Conservation (phyloP, 2,797 vertebrate species). For the Molothrus aeneus region DNA sequence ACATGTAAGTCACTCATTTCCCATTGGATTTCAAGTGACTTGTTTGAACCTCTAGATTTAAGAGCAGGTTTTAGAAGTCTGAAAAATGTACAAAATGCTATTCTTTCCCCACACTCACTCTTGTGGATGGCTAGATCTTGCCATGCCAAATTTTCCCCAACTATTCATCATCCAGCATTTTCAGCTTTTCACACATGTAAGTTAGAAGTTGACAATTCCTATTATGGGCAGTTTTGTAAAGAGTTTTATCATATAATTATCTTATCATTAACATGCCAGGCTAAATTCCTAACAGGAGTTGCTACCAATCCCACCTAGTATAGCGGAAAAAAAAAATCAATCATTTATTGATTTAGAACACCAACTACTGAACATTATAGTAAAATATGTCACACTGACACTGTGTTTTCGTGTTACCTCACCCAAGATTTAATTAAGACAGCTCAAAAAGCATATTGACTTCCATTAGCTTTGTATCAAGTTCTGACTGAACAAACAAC, state of each 20-base stretch:
- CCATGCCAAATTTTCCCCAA: neutral
- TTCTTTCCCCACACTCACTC: neutral
- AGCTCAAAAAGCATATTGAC: neutral
- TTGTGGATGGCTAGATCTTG: neutral
- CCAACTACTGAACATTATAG: neutral
- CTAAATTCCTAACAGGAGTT: neutral
- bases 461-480: neutral
- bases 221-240: neutral
- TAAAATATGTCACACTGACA: neutral
- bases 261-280: neutral
- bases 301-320: neutral
- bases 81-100: neutral
- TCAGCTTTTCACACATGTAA: neutral
- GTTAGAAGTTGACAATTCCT: neutral
- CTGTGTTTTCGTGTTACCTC: neutral
- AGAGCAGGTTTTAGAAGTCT: neutral
- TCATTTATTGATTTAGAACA: neutral
- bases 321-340: neutral
- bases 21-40: neutral
- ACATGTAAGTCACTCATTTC: neutral
- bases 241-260: neutral
- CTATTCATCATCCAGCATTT: neutral
- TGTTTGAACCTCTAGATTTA: neutral
- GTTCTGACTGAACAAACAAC: neutral
- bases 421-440: neutral